Base-by-base conservation (phyloP, 1,140 invertebrate genomes). In the Parasteatoda tepidariorum region DNA sequence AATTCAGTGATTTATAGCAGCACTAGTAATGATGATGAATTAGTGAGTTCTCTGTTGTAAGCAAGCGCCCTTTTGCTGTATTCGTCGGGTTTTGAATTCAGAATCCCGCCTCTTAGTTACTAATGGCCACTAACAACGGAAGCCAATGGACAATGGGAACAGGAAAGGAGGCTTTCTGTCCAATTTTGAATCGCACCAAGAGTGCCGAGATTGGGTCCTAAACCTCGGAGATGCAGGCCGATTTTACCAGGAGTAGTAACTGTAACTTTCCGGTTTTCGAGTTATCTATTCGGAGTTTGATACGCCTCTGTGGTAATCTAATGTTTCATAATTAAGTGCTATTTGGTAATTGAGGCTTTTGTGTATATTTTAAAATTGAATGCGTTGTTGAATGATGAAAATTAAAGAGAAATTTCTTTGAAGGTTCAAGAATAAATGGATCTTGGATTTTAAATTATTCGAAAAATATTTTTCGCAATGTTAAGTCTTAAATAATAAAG, bases 21-120 rank as follows among this genome's bases (percentile, higher is more conserved):
- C 33, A 41, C 66, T 68, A 48, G n/a, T 68, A 68, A 68, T 68
- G 66, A 68, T 68, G 66, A 68, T 68, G 66, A 68, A 68, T 68
- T 38, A 41, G 33, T n/a, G n/a, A n/a, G n/a, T 22, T 22, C 57
- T 13, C 38, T 48, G 9, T 18, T 48, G 38, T 48, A 48, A 2
- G 38, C 18, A n/a, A 22, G 9, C 11, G 57, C 9, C n/a, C 18
- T 9, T 18, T 18, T 48, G 38, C 38, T 18, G 38, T 48, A n/a
- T n/a, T 48, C 18, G 38, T 48, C 18, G 18, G 38, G 18, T 48
- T 48, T 4, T 48, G 57, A 26, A 59, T 59, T 59, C 24, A 59
- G 24, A 9, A 7, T 22, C 11, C 24, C n/a, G 26, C 15, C 66
- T 68, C 34, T 68, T 34, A 34, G 38, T 41, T 68, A 22, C 66